Evolutionary conservation across 1,140 invertebrate genomes (phyloP).

Genomic region (Zeugodacus cucurbitae): DNA sequence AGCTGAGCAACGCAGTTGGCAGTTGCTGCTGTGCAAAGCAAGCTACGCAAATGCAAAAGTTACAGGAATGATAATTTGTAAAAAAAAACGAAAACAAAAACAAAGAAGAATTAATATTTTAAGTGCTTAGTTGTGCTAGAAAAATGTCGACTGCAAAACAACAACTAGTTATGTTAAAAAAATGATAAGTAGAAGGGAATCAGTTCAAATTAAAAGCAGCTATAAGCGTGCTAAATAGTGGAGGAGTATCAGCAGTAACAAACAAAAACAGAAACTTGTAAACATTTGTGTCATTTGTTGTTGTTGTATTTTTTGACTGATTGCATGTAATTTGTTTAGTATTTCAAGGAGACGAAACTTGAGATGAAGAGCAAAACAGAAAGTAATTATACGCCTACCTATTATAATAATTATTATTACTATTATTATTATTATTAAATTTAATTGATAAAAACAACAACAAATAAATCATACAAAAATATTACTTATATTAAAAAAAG

Average conservation of each 20-base stretch:
- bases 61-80: no score
- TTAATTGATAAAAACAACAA: constrained; percentile 27
- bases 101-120: neutral
- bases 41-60: neutral
- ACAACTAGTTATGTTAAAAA: neutral
- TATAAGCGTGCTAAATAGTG: neutral
- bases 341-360: neutral
- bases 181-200: neutral
- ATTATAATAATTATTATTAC: constrained; percentile 37
- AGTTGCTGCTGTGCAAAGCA: neutral
- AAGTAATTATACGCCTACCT: constrained; percentile 40
- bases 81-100: no score
- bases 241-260: no score
- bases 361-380: constrained; percentile 34
- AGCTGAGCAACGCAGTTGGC: neutral
- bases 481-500: constrained; percentile 34
- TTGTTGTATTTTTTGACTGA: neutral
- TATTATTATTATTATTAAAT: constrained; percentile 35
- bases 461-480: constrained; percentile 31
- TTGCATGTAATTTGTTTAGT: neutral
- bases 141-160: neutral
- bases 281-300: constrained; percentile 2
- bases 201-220: neutral
- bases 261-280: neutral
- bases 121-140: neutral